These are phyloP conservation scores for Amphiprion clarkii DNA, from an alignment of 2,797 vertebrate species.

Conservation along the genomic window DNA sequence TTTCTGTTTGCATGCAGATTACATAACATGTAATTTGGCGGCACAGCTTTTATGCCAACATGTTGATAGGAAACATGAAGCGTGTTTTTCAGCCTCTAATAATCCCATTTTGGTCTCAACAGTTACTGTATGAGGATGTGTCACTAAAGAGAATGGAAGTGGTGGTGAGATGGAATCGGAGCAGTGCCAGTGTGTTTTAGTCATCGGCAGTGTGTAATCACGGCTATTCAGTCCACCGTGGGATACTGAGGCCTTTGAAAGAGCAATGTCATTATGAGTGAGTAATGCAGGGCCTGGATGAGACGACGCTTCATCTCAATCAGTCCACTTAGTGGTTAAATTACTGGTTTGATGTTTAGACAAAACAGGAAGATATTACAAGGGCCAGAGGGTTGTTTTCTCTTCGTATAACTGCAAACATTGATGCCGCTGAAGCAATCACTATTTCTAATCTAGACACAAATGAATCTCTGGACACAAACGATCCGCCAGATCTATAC, in stretches of 20 bases:
- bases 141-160: conserved; percentile 39
- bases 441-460: conserved; percentile 44
- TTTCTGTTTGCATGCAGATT: conserved; percentile 7
- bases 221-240: conserved; percentile 61
- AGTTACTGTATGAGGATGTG: conserved; percentile 35
- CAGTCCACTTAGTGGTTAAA: conserved; percentile 71
- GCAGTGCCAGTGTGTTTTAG: conserved; percentile 58
- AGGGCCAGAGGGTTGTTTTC: conserved; percentile 15
- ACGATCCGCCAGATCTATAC: conserved; percentile 31
- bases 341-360: conserved; percentile 67
- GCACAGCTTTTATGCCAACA: conserved; percentile 16
- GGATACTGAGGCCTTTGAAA: conserved; percentile 57
- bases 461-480: conserved; percentile 48
- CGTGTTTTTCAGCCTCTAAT: conserved; percentile 11
- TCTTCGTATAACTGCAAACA: conserved; percentile 27
- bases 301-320: conserved; percentile 63
- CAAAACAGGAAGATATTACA: conserved; percentile 37
- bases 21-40: not conserved
- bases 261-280: conserved; percentile 64
- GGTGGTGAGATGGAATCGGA: conserved; percentile 35
- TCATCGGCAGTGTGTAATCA: conserved; percentile 72
- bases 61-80: not conserved
- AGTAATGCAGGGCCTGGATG: conserved; percentile 48
- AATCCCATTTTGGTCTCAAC: conserved; percentile 23
- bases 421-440: conserved; percentile 14